These are phyloP conservation scores for Enoplosus armatus DNA, from an alignment of 2,797 vertebrate genomes.

Conservation along the genomic window DNA sequence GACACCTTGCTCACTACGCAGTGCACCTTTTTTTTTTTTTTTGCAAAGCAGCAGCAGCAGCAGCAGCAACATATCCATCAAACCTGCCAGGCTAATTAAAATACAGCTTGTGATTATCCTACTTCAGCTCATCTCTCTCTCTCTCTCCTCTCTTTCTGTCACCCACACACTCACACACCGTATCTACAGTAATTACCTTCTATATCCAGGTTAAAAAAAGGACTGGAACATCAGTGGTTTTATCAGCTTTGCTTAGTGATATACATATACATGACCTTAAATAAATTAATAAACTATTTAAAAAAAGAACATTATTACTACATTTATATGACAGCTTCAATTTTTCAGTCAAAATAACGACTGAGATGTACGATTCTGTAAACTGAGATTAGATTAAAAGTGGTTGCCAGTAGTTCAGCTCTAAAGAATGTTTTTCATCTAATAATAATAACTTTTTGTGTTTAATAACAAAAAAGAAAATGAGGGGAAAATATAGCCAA, in stretches of 20 bases:
- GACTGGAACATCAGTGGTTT: conserved; percentile 27
- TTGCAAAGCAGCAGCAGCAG: conserved; percentile 44
- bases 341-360: conserved; percentile 10
- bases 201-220: conserved; percentile 35
- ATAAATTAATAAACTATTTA: conserved; percentile 29
- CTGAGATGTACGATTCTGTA: not conserved
- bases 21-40: conserved; percentile 46
- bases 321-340: not conserved
- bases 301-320: conserved; percentile 17
- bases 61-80: conserved; percentile 67
- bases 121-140: conserved; percentile 61
- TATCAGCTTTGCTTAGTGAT: conserved; percentile 11
- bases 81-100: conserved; percentile 80
- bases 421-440: not conserved
- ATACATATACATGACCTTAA: not conserved
- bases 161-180: conserved; percentile 43
- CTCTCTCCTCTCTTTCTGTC: conserved; percentile 42
- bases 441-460: not conserved
- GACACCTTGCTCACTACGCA: conserved; percentile 47
- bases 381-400: not conserved
- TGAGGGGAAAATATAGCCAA: not conserved
- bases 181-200: conserved; percentile 46
- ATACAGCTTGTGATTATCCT: conserved; percentile 78
- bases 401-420: not conserved
- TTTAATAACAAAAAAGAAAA: conserved; percentile 5